Evolutionary conservation across 2,888 invertebrate genomes (phyloP).

Genomic region (Thalpophila matura): DNA sequence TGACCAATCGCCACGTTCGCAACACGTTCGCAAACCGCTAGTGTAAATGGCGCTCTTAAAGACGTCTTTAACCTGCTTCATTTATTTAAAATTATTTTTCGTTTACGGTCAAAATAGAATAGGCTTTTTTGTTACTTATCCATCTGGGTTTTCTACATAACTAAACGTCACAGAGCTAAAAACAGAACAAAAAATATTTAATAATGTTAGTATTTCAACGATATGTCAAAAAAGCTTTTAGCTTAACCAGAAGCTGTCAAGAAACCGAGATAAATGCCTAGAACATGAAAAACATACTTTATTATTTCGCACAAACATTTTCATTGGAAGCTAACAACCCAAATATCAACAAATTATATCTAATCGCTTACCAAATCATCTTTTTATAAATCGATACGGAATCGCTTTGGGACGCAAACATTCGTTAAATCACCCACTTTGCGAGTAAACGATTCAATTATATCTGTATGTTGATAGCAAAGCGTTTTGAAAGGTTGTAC

Average conservation of each 20-base stretch:
- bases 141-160: too few species aligned
- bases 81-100: too few species aligned
- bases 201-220: slow-evolving; percentile 1
- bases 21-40: too few species aligned
- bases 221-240: slow-evolving; percentile 33
- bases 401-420: slow-evolving; percentile 57
- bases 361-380: slow-evolving; percentile 52
- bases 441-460: slow-evolving; percentile 61
- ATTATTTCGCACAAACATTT: slow-evolving; percentile 23
- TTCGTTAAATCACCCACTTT: slow-evolving; percentile 54
- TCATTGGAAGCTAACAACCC: slow-evolving; percentile 26
- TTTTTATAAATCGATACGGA: slow-evolving; percentile 49
- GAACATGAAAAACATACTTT: slow-evolving; percentile 9
- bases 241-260: slow-evolving; percentile 19
- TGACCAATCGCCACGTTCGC: too few species aligned
- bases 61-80: too few species aligned
- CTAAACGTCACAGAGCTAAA: too few species aligned
- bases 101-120: too few species aligned
- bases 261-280: slow-evolving; percentile 1
- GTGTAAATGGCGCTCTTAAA: too few species aligned
- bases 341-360: slow-evolving; percentile 52
- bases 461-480: slow-evolving; percentile 51
- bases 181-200: slow-evolving; percentile 14
- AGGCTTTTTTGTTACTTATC: too few species aligned
- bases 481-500: slow-evolving; percentile 47